Percentiles rank a stretch among this genome's conserved stretches.
Evolutionary conservation across 2,888 invertebrate genomes (phyloP).

Genomic region (Sesamia inferens): DNA sequence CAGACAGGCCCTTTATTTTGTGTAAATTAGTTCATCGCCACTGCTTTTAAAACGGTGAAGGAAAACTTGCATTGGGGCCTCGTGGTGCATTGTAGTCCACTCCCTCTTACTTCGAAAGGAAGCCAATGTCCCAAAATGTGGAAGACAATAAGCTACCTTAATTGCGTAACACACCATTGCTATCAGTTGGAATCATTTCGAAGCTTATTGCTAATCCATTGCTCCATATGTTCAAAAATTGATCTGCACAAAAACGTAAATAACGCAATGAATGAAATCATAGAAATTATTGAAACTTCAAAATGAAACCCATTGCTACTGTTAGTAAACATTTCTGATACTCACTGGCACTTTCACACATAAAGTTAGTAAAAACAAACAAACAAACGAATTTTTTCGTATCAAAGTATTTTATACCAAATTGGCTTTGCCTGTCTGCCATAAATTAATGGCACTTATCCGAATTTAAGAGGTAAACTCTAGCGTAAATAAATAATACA

Average conservation of each 20-base stretch:
- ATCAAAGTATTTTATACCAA: slow-evolving; percentile 23
- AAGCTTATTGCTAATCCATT: no score
- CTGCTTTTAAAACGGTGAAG: not conserved
- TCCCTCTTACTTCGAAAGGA: not conserved
- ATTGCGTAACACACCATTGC: no score
- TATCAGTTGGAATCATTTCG: no score
- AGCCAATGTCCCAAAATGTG: not conserved
- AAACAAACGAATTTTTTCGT: slow-evolving; percentile 8
- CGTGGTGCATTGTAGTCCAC: not conserved
- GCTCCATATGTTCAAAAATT: no score
- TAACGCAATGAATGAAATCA: no score
- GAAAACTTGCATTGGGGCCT: not conserved
- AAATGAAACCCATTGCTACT: no score
- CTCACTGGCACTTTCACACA: not conserved
- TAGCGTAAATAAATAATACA: slow-evolving; percentile 53
- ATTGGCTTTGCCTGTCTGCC: slow-evolving; percentile 30
- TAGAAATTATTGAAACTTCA: no score
- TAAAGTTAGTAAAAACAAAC: slow-evolving; percentile 8
- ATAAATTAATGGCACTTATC: slow-evolving; percentile 54
- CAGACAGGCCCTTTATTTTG: not conserved
- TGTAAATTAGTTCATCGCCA: not conserved
- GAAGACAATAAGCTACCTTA: not conserved
- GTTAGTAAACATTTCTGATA: not conserved
- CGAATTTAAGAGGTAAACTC: slow-evolving; percentile 44
- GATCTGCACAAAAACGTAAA: no score